Conservation (phyloP, 1,140 invertebrate species). For the Panagrolaimus sp. region DNA sequence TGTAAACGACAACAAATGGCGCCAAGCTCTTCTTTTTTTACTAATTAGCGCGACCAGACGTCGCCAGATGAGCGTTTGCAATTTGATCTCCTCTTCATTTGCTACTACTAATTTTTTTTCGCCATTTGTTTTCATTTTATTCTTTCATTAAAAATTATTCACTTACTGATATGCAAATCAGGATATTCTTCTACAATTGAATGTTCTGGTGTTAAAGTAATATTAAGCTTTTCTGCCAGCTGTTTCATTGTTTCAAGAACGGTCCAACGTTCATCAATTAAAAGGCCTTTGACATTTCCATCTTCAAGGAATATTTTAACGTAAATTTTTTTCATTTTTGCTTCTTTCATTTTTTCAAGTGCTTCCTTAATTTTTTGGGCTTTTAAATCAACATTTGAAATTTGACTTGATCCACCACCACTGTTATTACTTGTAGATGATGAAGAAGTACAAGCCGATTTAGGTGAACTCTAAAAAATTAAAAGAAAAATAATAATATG, state of each 20-base stretch:
- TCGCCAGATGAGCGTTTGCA: too few relatives aligned
- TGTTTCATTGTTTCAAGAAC: constrained; percentile 82
- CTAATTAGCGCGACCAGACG: too few relatives aligned
- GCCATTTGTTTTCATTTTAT: too few relatives aligned
- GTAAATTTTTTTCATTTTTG: constrained; percentile 70
- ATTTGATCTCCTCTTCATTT: too few relatives aligned
- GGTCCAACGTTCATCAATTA: constrained; percentile 94
- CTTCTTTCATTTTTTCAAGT: constrained; percentile 90
- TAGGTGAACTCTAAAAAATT: neutral
- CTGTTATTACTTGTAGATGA: neutral
- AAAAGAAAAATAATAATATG: too few relatives aligned
- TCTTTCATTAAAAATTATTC: too few relatives aligned
- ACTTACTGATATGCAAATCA: constrained; percentile 89
- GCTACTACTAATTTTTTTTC: too few relatives aligned
- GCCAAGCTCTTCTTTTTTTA: too few relatives aligned
- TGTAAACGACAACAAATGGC: too few relatives aligned
- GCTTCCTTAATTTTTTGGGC: constrained; percentile 81
- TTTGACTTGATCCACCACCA: neutral
- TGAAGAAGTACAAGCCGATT: constrained; percentile 8
- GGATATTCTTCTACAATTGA: constrained; percentile 87
- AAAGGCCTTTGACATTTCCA: constrained; percentile 84
- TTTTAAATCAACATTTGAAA: constrained; percentile 24
- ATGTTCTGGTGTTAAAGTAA: constrained; percentile 84
- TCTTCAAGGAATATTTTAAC: constrained; percentile 85
- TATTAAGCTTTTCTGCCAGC: constrained; percentile 90